Conservation (phyloP, 2,888 invertebrate species). For the Drosophila emarginata region DNA sequence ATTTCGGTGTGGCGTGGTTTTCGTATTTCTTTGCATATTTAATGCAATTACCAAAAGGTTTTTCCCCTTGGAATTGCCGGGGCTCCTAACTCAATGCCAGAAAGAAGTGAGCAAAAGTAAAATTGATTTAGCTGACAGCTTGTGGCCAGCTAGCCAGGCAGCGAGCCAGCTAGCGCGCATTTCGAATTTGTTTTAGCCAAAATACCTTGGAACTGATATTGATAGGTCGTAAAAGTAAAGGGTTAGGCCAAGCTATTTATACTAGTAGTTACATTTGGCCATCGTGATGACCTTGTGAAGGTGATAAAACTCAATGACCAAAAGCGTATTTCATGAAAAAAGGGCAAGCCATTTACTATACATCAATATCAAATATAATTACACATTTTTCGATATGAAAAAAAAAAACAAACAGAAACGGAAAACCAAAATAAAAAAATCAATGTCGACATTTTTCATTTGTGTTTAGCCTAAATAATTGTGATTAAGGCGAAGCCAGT, state of each 20-base stretch:
- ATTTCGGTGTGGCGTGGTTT: constrained; percentile 18
- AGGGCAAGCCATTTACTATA: background rate
- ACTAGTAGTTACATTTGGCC: background rate
- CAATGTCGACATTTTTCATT: too few relatives aligned
- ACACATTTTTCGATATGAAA: background rate
- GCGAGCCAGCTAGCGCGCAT: too few relatives aligned
- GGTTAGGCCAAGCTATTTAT: constrained; percentile 8
- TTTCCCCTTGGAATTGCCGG: constrained; percentile 53
- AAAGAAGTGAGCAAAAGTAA: constrained; percentile 14
- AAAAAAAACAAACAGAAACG: too few relatives aligned
- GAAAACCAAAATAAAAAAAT: too few relatives aligned
- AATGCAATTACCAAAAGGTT: constrained; percentile 76
- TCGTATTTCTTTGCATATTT: constrained; percentile 65
- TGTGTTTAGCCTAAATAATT: too few relatives aligned
- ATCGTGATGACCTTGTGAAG: constrained; percentile 6
- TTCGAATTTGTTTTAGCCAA: constrained; percentile 25
- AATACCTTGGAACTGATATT: constrained; percentile 23
- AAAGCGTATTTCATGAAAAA: background rate
- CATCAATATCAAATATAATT: constrained; percentile 4
- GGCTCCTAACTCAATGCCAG: constrained; percentile 6
- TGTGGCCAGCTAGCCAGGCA: background rate
- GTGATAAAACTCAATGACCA: background rate
- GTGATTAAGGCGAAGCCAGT: too few relatives aligned
- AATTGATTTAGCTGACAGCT: constrained; percentile 67
- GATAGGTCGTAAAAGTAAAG: constrained; percentile 35